Evolutionary conservation across 2,797 vertebrate species (phyloP), one percentile per base, ranked within the genome.

Genomic region (Perodicticus potto): DNA sequence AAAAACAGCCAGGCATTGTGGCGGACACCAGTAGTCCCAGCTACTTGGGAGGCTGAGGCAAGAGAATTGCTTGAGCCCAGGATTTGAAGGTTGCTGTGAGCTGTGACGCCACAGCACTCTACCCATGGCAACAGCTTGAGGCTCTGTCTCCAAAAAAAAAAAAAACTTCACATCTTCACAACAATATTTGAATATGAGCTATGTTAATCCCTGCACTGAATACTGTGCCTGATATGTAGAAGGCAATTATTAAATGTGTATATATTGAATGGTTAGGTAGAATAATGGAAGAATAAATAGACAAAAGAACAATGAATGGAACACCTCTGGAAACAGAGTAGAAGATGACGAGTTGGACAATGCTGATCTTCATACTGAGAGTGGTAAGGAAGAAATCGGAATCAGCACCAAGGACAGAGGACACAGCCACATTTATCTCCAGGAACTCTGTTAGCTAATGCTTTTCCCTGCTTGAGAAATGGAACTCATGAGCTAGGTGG

Each of bases 401-500:
- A 78, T 57, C 72, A 92, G 61, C 22, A 69, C 20, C 20, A 84
- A 78, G 20, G 37, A 69, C 49, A 86, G 29, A 85, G 32, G 7
- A 37, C 37, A 59, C 9, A 6, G 27, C 37, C 29, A 45, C 23
- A 45, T 43, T n/a, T 82, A 5, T 29, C 16, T 63, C n/a, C 17
- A 72, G 29, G 23, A 61, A 43, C n/a, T 23, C 27, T 73, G 0
- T 20, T 29, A 27, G 25, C 34, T 65, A 23, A 59, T 53, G 45
- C 14, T n/a, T 92, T 91, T 91, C 78, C 34, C 80, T 53, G 0
- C 53, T 74, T 67, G 37, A 89, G 32, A 94, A 94, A 92, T 32
- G 34, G 23, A 73, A 17, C 45, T 92, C 37, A n/a, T n/a, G 37
- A 94, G 69, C 59, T 25, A 22, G 25, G 40, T 59, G 23, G 37